phyloP scores from a whole-genome alignment of 2,888 invertebrate species.

The Microplitis manilae region DNA sequence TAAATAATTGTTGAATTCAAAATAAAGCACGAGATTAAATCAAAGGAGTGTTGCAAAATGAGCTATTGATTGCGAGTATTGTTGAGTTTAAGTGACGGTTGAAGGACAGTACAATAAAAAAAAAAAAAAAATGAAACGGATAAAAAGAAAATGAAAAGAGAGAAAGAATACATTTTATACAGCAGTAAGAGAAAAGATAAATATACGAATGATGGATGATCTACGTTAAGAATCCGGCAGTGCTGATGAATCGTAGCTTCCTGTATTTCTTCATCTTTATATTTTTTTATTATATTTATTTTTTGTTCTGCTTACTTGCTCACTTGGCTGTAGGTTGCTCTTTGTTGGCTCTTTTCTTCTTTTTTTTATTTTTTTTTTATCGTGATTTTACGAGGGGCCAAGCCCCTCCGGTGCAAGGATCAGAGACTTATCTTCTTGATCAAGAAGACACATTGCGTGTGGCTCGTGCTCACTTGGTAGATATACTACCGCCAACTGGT shows the following conservation, averaged over 20 bases:
- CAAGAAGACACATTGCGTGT: slow-evolving; percentile 10
- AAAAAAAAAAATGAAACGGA: background rate
- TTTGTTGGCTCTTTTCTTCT: background rate
- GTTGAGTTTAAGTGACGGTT: slow-evolving; percentile 10
- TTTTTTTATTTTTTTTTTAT: background rate
- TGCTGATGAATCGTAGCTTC: slow-evolving; percentile 41
- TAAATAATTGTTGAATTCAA: background rate
- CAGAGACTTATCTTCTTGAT: slow-evolving; percentile 15
- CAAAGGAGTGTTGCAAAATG: background rate
- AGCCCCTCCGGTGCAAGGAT: background rate
- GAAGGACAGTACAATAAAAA: slow-evolving; percentile 15
- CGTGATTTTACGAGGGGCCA: background rate
- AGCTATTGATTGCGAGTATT: slow-evolving; percentile 35
- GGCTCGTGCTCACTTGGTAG: slow-evolving; percentile 12
- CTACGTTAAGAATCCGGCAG: slow-evolving; percentile 36
- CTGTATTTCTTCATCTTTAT: slow-evolving; percentile 37
- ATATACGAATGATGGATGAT: slow-evolving; percentile 38
- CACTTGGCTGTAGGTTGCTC: background rate
- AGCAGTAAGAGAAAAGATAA: background rate
- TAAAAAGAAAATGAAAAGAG: slow-evolving; percentile 3
- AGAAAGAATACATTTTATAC: background rate
- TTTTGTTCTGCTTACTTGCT: background rate
- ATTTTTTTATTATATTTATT: background rate
- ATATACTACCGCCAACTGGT: slow-evolving; percentile 1
- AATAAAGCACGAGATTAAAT: no score